Percentiles rank a stretch among this genome's conserved stretches.
Evolutionary conservation across 2,888 invertebrate species (phyloP).

Genomic region (Drosophila suboccidentalis): DNA sequence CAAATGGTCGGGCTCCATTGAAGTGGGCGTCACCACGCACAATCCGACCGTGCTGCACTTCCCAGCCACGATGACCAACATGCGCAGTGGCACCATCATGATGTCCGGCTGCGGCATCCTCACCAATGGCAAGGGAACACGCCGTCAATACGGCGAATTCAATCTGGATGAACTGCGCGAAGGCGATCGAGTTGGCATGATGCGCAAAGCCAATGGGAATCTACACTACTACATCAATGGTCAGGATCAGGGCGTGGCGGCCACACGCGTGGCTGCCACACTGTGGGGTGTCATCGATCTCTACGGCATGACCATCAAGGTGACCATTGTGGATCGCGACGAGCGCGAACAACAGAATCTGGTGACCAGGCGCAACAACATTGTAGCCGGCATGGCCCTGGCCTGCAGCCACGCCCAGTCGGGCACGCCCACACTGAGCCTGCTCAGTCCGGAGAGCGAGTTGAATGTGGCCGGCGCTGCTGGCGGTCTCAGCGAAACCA

Average conservation of each 20-base stretch:
- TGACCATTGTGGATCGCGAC: constrained; percentile 94
- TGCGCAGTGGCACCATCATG: constrained; percentile 96
- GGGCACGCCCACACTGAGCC: constrained; percentile 83
- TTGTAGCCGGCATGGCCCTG: constrained; percentile 80
- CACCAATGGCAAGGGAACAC: constrained; percentile 97
- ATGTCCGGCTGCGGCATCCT: constrained; percentile 99
- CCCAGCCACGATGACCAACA: constrained; percentile 99
- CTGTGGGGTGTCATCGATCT: constrained; percentile 98
- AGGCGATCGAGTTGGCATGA: constrained; percentile 97
- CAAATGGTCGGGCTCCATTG: constrained; percentile 92
- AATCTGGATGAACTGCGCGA: constrained; percentile 97
- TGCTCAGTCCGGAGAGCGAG: constrained; percentile 84
- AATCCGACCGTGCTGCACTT: constrained; percentile 95
- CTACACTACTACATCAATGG: constrained; percentile 98
- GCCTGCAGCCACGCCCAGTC: constrained; percentile 54
- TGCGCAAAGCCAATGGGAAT: constrained; percentile 93
- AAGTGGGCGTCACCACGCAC: constrained; percentile 97
- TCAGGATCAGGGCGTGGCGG: constrained; percentile 96
- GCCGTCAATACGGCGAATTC: constrained; percentile 96
- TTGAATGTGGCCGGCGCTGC: constrained; percentile 80
- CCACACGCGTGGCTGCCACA: constrained; percentile 91
- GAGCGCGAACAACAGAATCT: constrained; percentile 92
- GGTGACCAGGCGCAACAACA: constrained; percentile 89
- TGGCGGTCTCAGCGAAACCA: constrained; percentile 71
- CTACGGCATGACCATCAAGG: constrained; percentile 97